Conservation (phyloP, 2,888 invertebrate species). For the Congeria kusceri region DNA sequence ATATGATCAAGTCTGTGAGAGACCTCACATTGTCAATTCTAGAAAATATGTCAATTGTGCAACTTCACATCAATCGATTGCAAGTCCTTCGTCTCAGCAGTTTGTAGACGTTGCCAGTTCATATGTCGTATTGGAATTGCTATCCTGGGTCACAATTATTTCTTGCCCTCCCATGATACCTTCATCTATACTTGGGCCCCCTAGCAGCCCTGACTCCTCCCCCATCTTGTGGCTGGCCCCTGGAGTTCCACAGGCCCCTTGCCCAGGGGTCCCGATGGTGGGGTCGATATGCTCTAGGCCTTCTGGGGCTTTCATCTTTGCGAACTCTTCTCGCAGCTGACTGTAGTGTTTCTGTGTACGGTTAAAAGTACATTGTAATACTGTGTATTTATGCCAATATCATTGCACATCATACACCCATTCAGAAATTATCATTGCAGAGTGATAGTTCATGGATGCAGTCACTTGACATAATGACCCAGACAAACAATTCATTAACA, state of each 20-base stretch:
- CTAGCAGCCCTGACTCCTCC: too few species aligned
- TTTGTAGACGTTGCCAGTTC: conserved; percentile 20
- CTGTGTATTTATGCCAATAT: too few species aligned
- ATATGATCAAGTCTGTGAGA: too few species aligned
- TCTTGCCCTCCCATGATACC: neutral
- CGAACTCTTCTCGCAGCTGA: conserved; percentile 94
- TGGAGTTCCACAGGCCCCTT: neutral
- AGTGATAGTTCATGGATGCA: too few species aligned
- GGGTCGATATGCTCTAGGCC: conserved; percentile 69
- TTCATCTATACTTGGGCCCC: neutral
- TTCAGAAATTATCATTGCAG: too few species aligned
- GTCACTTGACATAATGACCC: too few species aligned
- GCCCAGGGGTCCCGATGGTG: neutral
- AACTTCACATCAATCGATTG: too few species aligned
- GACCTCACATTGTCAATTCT: too few species aligned
- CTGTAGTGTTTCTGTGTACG: conserved; percentile 91
- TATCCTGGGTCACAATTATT: neutral
- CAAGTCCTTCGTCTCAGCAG: conserved; percentile 13
- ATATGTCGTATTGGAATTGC: neutral
- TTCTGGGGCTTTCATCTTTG: conserved; percentile 91
- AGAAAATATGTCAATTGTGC: too few species aligned
- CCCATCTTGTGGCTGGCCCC: neutral
- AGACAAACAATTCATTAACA: too few species aligned
- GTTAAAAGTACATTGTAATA: too few species aligned
- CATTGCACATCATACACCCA: too few species aligned